Evolutionary conservation across 1,140 invertebrate species (phyloP).

Genomic region (Drosophila ananassae): DNA sequence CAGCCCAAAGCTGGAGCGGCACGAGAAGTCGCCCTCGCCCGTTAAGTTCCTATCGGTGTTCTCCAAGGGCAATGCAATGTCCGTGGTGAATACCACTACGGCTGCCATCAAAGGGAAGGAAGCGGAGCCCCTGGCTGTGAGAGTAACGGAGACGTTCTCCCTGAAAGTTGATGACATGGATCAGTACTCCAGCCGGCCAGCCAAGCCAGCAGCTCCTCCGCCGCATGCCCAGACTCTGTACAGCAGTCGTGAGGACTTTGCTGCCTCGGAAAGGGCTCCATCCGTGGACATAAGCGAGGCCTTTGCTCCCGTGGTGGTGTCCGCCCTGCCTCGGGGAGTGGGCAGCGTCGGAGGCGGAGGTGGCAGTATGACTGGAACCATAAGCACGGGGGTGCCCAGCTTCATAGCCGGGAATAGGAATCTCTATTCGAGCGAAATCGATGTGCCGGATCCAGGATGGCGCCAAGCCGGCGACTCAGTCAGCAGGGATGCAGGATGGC

Average conservation of each 20-base stretch:
- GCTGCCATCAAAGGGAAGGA: constrained; percentile 63
- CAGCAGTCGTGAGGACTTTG: constrained; percentile 77
- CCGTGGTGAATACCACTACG: constrained; percentile 52
- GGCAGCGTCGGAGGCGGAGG: constrained; percentile 34
- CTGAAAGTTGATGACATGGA: constrained; percentile 82
- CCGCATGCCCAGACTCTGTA: constrained; percentile 63
- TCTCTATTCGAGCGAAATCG: constrained; percentile 74
- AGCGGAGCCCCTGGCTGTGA: constrained; percentile 65
- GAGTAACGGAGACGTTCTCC: constrained; percentile 77
- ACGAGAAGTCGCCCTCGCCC: constrained; percentile 72
- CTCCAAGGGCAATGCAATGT: constrained; percentile 56
- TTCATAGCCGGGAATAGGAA: constrained; percentile 74
- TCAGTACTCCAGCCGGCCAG: constrained; percentile 66
- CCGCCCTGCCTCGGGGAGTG: constrained; percentile 47
- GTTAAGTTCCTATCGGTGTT: constrained; percentile 61
- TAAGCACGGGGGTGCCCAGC: constrained; percentile 25
- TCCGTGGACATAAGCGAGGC: constrained; percentile 68
- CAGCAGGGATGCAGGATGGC: constrained; percentile 48
- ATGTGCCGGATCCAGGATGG: constrained; percentile 37
- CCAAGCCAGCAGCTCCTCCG: constrained; percentile 52
- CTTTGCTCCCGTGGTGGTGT: constrained; percentile 72
- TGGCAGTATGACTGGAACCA: constrained; percentile 20
- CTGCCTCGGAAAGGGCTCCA: constrained; percentile 47
- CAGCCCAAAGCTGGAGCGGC: constrained; percentile 30
- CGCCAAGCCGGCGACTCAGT: constrained; percentile 37